Base-by-base conservation (phyloP, 2,888 invertebrate species). In the Adineta ricciae region DNA sequence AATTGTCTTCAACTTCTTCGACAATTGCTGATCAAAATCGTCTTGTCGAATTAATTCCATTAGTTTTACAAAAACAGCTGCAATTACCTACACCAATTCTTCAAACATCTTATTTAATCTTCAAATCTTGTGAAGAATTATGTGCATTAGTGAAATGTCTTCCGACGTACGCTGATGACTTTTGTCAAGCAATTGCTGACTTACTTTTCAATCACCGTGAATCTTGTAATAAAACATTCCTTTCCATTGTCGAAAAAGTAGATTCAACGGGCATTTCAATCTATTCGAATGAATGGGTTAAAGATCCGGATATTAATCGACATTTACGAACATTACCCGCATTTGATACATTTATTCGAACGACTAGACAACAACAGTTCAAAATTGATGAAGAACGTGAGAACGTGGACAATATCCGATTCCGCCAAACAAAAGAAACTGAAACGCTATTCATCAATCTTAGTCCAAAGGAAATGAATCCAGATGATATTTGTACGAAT, bases 401-500 rank as follows among this genome's bases (percentile, higher is more conserved):
- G 3, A 78, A 78, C 41, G 41, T 41, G 21, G 73, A 78, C 21
- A 78, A 78, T 38, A 41, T 78, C 24, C 73, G 73, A 24, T 78
- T 41, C 24, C 5, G 38, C 38, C 73, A 78, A 78, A 24, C 41
- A 24, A 85, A 85, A 73, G 85, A 85, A 83, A 38, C 83, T 16
- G 85, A 85, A 32, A 85, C 85, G 3, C 49, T 85, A 32, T 41
- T 83, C 19, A 72, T 78, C 24, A 85, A 85, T 56, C 54, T 85
- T 27, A 83, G 56, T 52, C 83, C 73, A 41, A 83, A 84, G 38
- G 83, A 85, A 49, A 46, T 85, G 38, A 83, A 84, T 78, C 11
- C 38, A 36, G 85, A 83, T 41, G 84, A 83, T 82, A 85, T 85
- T 83, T 83, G 83, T 24, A 84, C 85, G 19, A 85, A 85, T 56